Evolutionary conservation across 2,888 invertebrate species (phyloP).

Genomic region (Chirona hameri): DNA sequence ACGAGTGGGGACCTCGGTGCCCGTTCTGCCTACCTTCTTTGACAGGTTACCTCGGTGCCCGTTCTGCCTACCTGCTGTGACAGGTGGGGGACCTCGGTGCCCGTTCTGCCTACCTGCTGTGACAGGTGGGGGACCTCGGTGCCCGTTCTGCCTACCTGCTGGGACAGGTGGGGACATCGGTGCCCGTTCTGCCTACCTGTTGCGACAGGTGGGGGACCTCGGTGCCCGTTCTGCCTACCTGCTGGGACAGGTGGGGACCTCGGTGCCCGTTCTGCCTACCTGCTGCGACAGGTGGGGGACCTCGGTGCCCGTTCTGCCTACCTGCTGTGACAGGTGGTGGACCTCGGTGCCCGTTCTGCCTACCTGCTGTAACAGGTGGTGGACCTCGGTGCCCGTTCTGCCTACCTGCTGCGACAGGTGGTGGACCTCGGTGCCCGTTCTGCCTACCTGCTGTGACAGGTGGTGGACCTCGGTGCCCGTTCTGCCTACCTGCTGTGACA

Average conservation of each 20-base stretch:
- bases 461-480: neutral
- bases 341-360: neutral
- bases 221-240: neutral
- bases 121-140: neutral
- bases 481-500: neutral
- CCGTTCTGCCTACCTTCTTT: neutral
- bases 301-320: neutral
- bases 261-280: neutral
- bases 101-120: neutral
- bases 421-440: neutral
- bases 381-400: neutral
- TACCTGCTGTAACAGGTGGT: slow-evolving; percentile 1
- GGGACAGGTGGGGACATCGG: neutral
- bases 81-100: neutral
- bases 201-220: neutral
- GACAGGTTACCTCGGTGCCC: neutral
- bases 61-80: neutral
- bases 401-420: slow-evolving; percentile 1
- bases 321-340: neutral
- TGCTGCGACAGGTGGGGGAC: neutral
- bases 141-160: neutral
- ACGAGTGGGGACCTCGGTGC: neutral
- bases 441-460: neutral
- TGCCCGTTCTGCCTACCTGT: neutral
- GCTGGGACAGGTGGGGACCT: neutral